A percentile compares a stretch with the other conserved stretches of the same genome.
These are phyloP conservation scores for Scotopteryx bipunctaria DNA, from an alignment of 2,888 invertebrate genomes.

Conservation along the genomic window DNA sequence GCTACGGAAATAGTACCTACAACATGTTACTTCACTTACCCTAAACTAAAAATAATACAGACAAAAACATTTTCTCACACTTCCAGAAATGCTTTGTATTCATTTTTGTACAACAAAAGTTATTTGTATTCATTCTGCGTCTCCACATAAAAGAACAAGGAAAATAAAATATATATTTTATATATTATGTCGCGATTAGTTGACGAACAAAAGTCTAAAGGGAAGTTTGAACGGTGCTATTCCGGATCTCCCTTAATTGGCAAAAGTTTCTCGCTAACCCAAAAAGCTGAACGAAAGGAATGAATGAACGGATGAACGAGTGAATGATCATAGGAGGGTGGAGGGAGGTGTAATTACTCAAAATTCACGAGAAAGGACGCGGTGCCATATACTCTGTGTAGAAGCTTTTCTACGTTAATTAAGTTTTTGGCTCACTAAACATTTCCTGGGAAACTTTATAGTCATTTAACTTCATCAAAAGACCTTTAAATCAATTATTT, in stretches of 20 bases:
- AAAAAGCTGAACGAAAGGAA: conserved; percentile 50
- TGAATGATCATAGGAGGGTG: conserved; percentile 58
- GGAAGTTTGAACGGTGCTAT: conserved; percentile 57
- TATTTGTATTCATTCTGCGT: conserved; percentile 39
- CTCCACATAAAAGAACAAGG: conserved; percentile 39
- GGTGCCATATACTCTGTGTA: conserved; percentile 21
- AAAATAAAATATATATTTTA: conserved; percentile 45
- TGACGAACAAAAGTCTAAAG: conserved; percentile 54
- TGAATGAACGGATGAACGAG: conserved; percentile 53
- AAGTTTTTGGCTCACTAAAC: conserved; percentile 24
- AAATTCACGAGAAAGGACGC: conserved; percentile 54
- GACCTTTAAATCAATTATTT: no score
- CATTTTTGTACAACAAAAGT: conserved; percentile 37
- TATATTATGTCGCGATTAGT: conserved; percentile 55
- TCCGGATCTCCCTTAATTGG: conserved; percentile 55
- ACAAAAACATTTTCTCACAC: conserved; percentile 24
- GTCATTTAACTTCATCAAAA: conserved; percentile 9
- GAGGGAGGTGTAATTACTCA: conserved; percentile 63
- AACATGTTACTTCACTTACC: conserved; percentile 14
- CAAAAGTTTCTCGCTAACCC: conserved; percentile 53
- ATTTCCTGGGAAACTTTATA: conserved; percentile 1
- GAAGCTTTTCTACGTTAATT: conserved; percentile 22
- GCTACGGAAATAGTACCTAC: conserved; percentile 7
- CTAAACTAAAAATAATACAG: conserved; percentile 23
- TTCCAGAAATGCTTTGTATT: conserved; percentile 29